Evolutionary conservation across 2,888 invertebrate genomes (phyloP).

Genomic region (Allacma fusca): DNA sequence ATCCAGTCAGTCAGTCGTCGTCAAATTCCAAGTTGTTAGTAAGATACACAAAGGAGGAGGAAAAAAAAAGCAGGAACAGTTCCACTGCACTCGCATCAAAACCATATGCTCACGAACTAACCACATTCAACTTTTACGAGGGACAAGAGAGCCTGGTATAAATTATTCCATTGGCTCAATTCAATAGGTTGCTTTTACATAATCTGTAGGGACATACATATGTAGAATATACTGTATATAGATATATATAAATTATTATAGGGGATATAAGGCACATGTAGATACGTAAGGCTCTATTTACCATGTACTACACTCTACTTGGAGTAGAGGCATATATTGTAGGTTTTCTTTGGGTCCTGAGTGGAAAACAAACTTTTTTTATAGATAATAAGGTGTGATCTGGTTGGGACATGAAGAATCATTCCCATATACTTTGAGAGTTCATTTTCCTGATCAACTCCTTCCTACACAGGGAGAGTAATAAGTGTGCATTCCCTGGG

Average conservation of each 20-base stretch:
- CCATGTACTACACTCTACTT: too few relatives aligned
- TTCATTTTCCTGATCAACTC: conserved; percentile 8
- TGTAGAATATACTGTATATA: too few relatives aligned
- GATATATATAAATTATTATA: too few relatives aligned
- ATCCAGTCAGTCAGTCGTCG: conserved; percentile 16
- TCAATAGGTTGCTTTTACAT: not conserved
- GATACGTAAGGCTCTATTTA: too few relatives aligned
- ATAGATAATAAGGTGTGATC: conserved; percentile 10
- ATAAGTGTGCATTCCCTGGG: not conserved
- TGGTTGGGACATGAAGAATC: conserved; percentile 12
- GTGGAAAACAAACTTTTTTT: not conserved
- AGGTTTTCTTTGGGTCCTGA: too few relatives aligned
- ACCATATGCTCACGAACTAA: conserved; percentile 1
- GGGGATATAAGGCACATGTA: too few relatives aligned
- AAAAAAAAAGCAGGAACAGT: not conserved
- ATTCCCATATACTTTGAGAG: not conserved
- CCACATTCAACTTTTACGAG: conserved; percentile 12
- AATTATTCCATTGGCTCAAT: not conserved
- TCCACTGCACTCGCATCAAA: not conserved
- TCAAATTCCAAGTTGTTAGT: conserved; percentile 15
- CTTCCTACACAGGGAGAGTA: not conserved
- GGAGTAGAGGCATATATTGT: too few relatives aligned
- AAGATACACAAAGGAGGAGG: not conserved
- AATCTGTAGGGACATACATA: not conserved
- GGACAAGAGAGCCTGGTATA: not conserved